Evolutionary conservation across 2,113 vertebrate genomes (phyloP).

Genomic region (Platanista minor): DNA sequence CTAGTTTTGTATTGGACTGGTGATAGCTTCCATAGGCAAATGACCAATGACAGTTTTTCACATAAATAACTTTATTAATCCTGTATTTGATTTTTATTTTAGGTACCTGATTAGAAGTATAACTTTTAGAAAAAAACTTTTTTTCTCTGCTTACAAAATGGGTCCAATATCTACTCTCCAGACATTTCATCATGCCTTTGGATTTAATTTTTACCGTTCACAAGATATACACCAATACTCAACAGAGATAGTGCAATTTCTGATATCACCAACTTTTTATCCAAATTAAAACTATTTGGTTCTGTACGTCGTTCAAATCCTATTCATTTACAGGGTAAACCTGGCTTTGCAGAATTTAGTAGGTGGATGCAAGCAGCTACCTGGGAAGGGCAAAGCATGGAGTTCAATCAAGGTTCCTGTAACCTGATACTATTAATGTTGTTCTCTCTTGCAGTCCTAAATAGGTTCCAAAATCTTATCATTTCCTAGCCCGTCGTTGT

Average conservation of each 20-base stretch:
- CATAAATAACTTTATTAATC: neutral
- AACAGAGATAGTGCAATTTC: neutral
- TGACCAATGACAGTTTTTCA: neutral
- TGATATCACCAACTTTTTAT: neutral
- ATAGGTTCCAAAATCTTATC: slow-evolving; percentile 2
- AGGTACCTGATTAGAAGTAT: neutral
- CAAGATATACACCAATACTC: neutral
- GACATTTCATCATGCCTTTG: neutral
- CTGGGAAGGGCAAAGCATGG: neutral
- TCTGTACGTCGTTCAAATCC: neutral
- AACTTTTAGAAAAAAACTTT: neutral
- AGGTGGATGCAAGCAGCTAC: neutral
- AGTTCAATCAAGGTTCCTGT: neutral
- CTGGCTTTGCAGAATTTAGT: slow-evolving; percentile 8
- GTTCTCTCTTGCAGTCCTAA: neutral
- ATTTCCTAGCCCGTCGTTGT: neutral
- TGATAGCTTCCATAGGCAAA: neutral
- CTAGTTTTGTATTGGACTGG: neutral
- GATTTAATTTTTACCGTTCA: neutral
- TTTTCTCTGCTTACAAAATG: neutral
- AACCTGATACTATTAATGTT: neutral
- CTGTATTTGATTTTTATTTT: slow-evolving; percentile 19
- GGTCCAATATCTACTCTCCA: neutral
- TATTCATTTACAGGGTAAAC: slow-evolving; percentile 4
- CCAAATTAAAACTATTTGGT: slow-evolving; percentile 1